A percentile compares a stretch with the other conserved stretches of the same genome.
phyloP scores from a whole-genome alignment of 2,113 vertebrate species.

The Pollachius pollachius region DNA sequence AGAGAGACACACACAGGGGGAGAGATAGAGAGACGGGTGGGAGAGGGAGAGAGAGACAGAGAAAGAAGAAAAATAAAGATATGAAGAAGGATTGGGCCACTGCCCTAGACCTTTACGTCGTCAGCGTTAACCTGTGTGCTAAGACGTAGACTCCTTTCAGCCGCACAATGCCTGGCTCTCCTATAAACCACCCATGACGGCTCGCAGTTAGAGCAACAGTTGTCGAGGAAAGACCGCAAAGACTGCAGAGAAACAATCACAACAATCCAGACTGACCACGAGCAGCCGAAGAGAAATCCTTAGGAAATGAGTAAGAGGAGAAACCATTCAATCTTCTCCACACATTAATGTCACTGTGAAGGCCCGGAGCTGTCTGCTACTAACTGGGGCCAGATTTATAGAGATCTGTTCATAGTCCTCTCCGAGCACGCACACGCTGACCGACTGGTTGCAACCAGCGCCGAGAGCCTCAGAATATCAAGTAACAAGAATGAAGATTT shows the following conservation, averaged over 20 bases:
- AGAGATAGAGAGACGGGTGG: neutral
- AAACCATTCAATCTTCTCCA: neutral
- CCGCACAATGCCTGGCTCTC: neutral
- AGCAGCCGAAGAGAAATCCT: neutral
- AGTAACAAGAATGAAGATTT: no score
- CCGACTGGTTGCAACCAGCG: no score
- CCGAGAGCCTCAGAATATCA: no score
- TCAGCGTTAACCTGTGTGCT: no score
- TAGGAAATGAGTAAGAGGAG: neutral
- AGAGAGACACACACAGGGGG: no score
- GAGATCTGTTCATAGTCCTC: no score
- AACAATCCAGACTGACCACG: neutral
- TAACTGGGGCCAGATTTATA: no score
- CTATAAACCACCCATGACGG: neutral
- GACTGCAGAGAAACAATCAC: neutral
- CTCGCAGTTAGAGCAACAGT: neutral
- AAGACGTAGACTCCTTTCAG: neutral
- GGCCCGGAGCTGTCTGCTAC: no score
- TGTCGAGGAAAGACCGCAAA: neutral
- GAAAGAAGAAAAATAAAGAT: neutral
- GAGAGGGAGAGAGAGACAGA: neutral
- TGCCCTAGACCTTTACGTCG: neutral
- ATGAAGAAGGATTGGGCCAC: neutral
- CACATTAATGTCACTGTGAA: no score
- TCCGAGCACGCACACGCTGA: no score